A percentile compares a stretch with the other conserved stretches of the same genome.
These are phyloP conservation scores for Glyphotaelius pellucidus DNA, from an alignment of 2,888 invertebrate species.

Conservation along the genomic window DNA sequence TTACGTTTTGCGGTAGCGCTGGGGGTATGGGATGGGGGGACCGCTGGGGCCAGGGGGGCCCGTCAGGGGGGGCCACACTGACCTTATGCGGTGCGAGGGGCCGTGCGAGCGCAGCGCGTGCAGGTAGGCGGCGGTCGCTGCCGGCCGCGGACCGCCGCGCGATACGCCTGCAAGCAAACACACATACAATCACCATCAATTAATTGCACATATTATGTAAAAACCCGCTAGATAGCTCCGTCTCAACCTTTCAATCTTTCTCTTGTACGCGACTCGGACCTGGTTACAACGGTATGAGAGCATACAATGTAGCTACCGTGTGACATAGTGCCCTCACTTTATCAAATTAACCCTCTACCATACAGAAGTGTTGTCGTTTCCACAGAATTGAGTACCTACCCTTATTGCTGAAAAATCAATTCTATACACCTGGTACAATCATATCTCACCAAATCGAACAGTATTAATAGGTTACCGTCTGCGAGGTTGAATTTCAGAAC, in stretches of 20 bases:
- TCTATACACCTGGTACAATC: too few species aligned
- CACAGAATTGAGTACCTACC: too few species aligned
- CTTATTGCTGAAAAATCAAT: too few species aligned
- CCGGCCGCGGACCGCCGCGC: conserved; percentile 68
- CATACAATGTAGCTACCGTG: too few species aligned
- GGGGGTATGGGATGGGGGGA: background rate
- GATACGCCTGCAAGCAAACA: conserved; percentile 65
- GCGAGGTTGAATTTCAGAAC: too few species aligned
- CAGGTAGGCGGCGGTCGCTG: conserved; percentile 71
- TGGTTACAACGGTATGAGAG: too few species aligned
- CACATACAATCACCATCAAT: background rate
- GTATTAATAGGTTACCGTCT: too few species aligned
- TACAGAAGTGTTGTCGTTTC: too few species aligned
- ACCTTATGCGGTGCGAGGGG: conserved; percentile 73
- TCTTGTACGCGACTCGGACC: background rate
- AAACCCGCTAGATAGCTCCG: background rate
- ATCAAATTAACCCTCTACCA: too few species aligned
- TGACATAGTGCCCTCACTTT: too few species aligned
- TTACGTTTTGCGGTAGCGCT: conserved; percentile 57
- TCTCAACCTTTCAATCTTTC: background rate
- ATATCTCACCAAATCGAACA: too few species aligned
- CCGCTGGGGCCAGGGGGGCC: conserved; percentile 29
- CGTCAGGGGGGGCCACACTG: conserved; percentile 49
- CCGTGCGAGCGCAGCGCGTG: conserved; percentile 73
- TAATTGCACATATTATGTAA: background rate